Conservation (phyloP, 2,888 invertebrate genomes). For the Noctua fimbriata region DNA sequence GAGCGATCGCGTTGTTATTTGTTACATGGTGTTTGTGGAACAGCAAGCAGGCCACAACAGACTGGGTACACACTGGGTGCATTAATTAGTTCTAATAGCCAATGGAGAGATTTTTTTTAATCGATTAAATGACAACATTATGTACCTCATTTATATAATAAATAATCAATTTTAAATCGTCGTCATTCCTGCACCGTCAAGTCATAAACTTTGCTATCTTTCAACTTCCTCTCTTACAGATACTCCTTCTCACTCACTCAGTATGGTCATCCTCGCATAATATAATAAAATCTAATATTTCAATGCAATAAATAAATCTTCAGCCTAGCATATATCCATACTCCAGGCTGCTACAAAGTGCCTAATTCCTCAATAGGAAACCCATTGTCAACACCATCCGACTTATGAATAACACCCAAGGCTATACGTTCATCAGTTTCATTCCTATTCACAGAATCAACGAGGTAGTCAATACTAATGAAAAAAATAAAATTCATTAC, state of each 20-base stretch:
- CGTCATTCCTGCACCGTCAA: background rate
- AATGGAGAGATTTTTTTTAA: background rate
- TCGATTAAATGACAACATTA: too few species aligned
- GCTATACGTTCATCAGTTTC: background rate
- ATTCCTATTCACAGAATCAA: background rate
- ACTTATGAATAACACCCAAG: background rate
- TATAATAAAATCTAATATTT: background rate
- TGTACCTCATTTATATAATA: background rate
- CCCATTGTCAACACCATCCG: background rate
- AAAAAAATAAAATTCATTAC: background rate
- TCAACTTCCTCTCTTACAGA: background rate
- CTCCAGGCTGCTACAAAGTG: background rate
- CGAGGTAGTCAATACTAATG: background rate
- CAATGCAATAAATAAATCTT: background rate
- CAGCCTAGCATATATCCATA: background rate
- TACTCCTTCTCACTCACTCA: background rate
- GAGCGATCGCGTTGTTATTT: constrained; percentile 38
- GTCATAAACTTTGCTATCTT: background rate
- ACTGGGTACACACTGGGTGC: background rate
- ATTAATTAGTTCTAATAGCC: constrained; percentile 6
- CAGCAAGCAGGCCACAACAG: constrained; percentile 26
- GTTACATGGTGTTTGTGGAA: constrained; percentile 46
- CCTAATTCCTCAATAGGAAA: background rate
- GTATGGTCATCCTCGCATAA: background rate
- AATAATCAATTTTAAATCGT: background rate